A percentile compares a stretch with the other conserved stretches of the same genome.
These are phyloP conservation scores for Saccopteryx leptura DNA, from an alignment of 2,113 vertebrate genomes.

Conservation along the genomic window DNA sequence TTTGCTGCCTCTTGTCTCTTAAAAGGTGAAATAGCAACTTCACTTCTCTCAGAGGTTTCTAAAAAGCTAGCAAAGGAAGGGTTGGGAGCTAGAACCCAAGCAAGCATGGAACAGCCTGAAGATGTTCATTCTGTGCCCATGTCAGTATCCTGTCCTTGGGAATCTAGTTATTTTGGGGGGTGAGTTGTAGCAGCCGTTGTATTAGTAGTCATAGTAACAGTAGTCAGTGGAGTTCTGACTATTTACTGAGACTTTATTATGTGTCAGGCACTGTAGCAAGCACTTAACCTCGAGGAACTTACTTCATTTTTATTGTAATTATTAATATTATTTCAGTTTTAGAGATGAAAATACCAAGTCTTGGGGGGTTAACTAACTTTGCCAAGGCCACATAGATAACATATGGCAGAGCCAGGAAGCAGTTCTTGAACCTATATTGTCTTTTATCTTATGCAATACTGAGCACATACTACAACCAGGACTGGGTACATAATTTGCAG, in stretches of 20 bases:
- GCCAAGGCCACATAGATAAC: not conserved
- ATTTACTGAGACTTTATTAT: not conserved
- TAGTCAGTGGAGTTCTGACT: not conserved
- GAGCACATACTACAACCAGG: not conserved
- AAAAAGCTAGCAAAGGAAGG: not conserved
- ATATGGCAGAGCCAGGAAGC: not conserved
- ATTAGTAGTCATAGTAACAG: not conserved
- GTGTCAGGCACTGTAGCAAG: not conserved
- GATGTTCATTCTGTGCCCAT: not conserved
- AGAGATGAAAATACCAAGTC: constrained; percentile 4
- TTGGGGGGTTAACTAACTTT: not conserved
- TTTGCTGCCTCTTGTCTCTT: not conserved
- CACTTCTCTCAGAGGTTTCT: not conserved
- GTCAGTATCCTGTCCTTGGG: not conserved
- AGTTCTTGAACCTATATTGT: not conserved
- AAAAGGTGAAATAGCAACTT: constrained; percentile 7
- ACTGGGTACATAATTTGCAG: not conserved
- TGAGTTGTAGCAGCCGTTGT: not conserved
- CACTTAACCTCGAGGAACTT: not conserved
- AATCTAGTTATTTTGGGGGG: not conserved
- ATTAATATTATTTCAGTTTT: not conserved
- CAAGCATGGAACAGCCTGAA: not conserved
- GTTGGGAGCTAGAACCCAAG: not conserved
- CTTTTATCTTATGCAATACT: not conserved
- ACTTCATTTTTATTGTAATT: constrained; percentile 14